These are phyloP conservation scores for Aleiodes alternator DNA, from an alignment of 2,888 invertebrate species.

Conservation along the genomic window DNA sequence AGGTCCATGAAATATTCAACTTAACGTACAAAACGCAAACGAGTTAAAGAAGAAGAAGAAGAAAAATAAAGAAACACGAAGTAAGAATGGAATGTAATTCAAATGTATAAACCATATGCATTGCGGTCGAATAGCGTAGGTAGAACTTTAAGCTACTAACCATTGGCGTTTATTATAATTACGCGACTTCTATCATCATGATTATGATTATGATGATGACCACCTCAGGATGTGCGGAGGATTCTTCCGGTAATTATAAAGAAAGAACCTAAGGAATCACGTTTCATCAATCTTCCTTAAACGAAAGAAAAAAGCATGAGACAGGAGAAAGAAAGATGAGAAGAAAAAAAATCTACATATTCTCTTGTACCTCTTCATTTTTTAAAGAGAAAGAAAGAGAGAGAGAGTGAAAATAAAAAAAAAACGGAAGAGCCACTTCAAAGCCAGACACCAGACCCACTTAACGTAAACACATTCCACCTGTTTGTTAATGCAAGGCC, in stretches of 20 bases:
- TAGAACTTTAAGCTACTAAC: conserved; percentile 43
- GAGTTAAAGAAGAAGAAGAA: too few species aligned
- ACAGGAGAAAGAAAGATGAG: background rate
- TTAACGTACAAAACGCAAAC: too few species aligned
- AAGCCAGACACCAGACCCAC: too few species aligned
- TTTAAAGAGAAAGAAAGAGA: conserved; percentile 8
- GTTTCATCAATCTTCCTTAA: conserved; percentile 31
- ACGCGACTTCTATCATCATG: conserved; percentile 24
- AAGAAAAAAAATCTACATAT: conserved; percentile 13
- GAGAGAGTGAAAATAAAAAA: too few species aligned
- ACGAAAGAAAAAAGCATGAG: background rate
- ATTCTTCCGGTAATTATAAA: conserved; percentile 59
- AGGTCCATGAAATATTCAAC: too few species aligned
- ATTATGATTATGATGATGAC: conserved; percentile 40
- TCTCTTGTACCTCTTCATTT: background rate
- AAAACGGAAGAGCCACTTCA: conserved; percentile 8
- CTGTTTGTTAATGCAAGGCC: too few species aligned
- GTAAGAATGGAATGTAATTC: background rate
- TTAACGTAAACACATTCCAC: too few species aligned
- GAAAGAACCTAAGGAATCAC: conserved; percentile 27
- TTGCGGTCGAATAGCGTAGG: conserved; percentile 59
- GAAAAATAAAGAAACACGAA: conserved; percentile 1
- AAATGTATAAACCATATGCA: conserved; percentile 48
- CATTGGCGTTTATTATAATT: conserved; percentile 59
- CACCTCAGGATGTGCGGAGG: conserved; percentile 57